Percentiles rank a stretch among this genome's conserved stretches.
Evolutionary conservation across 2,888 invertebrate species (phyloP).

Genomic region (Folsomia candida): DNA sequence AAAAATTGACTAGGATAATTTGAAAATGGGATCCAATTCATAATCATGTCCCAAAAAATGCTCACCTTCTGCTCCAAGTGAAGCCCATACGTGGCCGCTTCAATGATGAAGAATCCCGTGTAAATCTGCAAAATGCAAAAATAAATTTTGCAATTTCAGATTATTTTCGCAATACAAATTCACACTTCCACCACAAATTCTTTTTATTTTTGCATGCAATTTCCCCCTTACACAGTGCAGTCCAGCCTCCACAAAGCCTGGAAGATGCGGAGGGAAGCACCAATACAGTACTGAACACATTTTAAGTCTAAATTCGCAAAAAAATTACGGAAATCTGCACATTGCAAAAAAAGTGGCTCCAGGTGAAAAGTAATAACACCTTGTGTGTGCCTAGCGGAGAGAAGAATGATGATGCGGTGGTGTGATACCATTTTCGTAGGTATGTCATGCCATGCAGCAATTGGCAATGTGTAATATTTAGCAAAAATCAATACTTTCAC

Average conservation of each 20-base stretch:
- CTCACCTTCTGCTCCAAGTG: constrained; percentile 29
- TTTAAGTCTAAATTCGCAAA: background rate
- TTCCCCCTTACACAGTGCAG: constrained; percentile 24
- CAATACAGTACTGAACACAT: background rate
- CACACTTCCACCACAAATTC: too few species aligned
- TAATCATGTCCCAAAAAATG: too few species aligned
- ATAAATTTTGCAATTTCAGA: too few species aligned
- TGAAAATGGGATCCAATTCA: too few species aligned
- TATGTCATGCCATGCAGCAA: background rate
- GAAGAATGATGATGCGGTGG: too few species aligned
- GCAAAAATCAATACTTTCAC: background rate
- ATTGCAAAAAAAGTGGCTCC: too few species aligned
- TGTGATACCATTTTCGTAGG: too few species aligned
- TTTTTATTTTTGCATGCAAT: background rate
- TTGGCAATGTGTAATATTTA: background rate
- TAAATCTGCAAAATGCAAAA: constrained; percentile 19
- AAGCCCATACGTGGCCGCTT: constrained; percentile 32
- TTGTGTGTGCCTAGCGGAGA: background rate
- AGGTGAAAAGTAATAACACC: background rate
- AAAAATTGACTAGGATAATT: too few species aligned
- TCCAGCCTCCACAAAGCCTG: constrained; percentile 27
- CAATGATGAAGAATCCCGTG: constrained; percentile 31
- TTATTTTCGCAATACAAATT: constrained; percentile 4
- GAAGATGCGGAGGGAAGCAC: constrained; percentile 14
- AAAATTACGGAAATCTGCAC: too few species aligned